phyloP scores from a whole-genome alignment of 2,113 vertebrate species.

The Scartelaos histophorus region DNA sequence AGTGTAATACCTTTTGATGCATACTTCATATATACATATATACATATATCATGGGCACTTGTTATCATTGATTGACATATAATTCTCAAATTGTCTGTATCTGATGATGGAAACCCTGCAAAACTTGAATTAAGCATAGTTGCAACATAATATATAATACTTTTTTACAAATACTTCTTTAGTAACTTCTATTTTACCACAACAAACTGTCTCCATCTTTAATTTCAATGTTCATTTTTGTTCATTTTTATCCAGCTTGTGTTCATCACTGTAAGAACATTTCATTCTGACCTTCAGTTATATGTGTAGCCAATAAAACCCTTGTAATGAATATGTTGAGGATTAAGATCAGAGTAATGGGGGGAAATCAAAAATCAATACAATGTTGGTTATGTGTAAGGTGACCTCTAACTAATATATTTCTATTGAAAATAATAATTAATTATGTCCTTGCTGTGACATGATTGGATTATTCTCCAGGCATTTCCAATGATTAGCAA shows the following conservation, averaged over 20 bases:
- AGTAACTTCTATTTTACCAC: no score
- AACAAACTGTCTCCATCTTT: no score
- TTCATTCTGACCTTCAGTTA: not conserved
- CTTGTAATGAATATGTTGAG: not conserved
- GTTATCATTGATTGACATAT: no score
- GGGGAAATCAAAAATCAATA: slow-evolving; percentile 3
- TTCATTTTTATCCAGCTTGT: not conserved
- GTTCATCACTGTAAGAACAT: not conserved
- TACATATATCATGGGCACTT: no score
- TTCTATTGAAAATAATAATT: slow-evolving; percentile 2
- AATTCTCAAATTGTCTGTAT: no score
- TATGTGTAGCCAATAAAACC: not conserved
- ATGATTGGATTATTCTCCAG: slow-evolving; percentile 19
- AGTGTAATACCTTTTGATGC: no score
- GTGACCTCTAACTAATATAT: slow-evolving; percentile 1
- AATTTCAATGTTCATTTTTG: not conserved
- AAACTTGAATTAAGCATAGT: no score
- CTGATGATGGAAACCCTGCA: no score
- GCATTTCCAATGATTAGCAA: not conserved
- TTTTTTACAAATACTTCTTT: not conserved
- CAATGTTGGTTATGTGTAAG: no score
- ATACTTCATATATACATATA: no score
- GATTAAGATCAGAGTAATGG: not conserved
- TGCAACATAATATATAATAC: no score
- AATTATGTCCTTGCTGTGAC: slow-evolving; percentile 11